These are phyloP conservation scores for Stichopus horrens DNA, from an alignment of 53 echinoderm and acorn worm species.

Conservation along the genomic window DNA sequence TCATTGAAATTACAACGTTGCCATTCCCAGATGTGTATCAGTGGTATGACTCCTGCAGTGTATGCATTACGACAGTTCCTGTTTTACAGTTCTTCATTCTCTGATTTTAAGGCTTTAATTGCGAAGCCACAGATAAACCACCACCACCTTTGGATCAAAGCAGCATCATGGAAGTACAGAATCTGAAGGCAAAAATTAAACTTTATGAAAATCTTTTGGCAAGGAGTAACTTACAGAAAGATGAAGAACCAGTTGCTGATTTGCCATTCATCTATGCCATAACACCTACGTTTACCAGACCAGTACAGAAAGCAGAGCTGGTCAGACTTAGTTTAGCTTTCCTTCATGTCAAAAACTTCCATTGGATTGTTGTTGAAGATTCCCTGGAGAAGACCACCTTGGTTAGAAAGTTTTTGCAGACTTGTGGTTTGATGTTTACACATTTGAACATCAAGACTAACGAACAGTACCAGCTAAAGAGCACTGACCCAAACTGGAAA, in stretches of 20 bases:
- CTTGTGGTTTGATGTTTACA: constrained; percentile 75
- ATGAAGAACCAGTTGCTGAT: background rate
- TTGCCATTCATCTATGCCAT: constrained; percentile 86
- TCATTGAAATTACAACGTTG: too few species aligned
- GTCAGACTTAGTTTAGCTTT: constrained; percentile 72
- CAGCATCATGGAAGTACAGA: background rate
- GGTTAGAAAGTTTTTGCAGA: constrained; percentile 64
- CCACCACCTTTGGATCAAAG: background rate
- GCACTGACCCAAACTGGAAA: constrained; percentile 85
- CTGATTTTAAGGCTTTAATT: constrained; percentile 12
- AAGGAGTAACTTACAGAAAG: background rate
- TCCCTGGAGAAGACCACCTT: constrained; percentile 62
- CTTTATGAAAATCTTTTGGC: background rate
- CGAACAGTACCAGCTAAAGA: constrained; percentile 66
- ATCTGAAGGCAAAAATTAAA: background rate
- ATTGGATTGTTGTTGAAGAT: constrained; percentile 98
- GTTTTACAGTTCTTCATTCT: background rate
- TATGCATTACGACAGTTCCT: too few species aligned
- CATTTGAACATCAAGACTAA: constrained; percentile 81
- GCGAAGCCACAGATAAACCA: background rate
- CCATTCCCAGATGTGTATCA: too few species aligned
- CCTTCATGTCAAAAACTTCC: constrained; percentile 77
- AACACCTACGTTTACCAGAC: constrained; percentile 90
- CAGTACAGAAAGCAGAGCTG: constrained; percentile 94
- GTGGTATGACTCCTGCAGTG: too few species aligned